phyloP scores from a whole-genome alignment of 2,797 vertebrate genomes.

The Oryzias dopingdopingensis region DNA sequence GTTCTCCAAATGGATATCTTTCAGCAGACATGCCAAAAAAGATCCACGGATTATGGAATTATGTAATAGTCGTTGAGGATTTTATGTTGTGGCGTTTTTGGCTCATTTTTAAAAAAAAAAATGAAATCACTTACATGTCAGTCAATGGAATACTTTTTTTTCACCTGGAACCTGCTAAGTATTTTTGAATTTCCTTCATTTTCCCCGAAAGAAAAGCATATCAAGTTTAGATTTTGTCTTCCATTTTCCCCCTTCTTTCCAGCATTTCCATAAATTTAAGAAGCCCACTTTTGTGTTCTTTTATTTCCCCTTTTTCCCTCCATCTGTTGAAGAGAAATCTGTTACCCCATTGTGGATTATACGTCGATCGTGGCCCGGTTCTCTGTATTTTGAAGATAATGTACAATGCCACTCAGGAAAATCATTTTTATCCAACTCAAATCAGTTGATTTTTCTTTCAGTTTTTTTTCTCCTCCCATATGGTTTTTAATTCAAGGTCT shows the following conservation, averaged over 20 bases:
- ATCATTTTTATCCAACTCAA: conserved; percentile 58
- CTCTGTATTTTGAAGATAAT: conserved; percentile 68
- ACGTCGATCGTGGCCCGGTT: conserved; percentile 62
- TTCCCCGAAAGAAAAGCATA: conserved; percentile 1
- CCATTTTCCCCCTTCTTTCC: conserved; percentile 10
- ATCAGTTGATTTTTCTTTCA: conserved; percentile 36
- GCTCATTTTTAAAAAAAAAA: conserved; percentile 15
- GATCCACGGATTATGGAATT: conserved; percentile 62
- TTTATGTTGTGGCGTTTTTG: conserved; percentile 39
- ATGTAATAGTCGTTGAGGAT: conserved; percentile 57
- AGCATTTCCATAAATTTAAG: conserved; percentile 55
- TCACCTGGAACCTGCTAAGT: too few species aligned
- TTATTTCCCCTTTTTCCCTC: conserved; percentile 56
- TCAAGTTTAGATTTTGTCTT: conserved; percentile 40
- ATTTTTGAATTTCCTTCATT: conserved; percentile 1
- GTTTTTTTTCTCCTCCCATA: conserved; percentile 11
- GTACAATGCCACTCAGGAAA: conserved; percentile 57
- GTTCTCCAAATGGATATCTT: conserved; percentile 18
- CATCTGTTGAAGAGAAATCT: conserved; percentile 66
- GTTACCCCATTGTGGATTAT: conserved; percentile 73
- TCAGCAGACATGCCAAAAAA: conserved; percentile 11
- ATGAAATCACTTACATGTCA: conserved; percentile 30
- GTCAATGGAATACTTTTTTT: conserved; percentile 62
- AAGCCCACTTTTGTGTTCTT: conserved; percentile 57
- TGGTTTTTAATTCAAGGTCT: conserved; percentile 86